Conservation (phyloP, 2,797 vertebrate genomes). For the Pterois miles region DNA sequence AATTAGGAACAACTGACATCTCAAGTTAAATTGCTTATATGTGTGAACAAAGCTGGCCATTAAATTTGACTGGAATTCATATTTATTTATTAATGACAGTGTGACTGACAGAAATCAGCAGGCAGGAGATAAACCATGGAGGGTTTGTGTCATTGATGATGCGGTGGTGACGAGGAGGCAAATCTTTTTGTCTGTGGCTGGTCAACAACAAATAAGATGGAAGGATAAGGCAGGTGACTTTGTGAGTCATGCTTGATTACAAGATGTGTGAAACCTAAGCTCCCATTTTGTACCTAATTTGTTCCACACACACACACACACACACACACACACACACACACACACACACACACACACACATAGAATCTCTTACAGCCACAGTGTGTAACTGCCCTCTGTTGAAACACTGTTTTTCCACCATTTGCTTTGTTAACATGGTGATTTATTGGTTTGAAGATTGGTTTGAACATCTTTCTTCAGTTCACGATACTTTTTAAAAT, state of each 20-base stretch:
- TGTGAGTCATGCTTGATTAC: slow-evolving; percentile 18
- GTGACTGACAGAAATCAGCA: neutral
- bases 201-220: slow-evolving; percentile 18
- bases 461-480: slow-evolving; percentile 30
- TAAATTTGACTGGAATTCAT: neutral
- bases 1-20: neutral
- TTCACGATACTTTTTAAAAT: slow-evolving; percentile 26
- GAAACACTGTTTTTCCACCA: slow-evolving; percentile 8
- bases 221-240: slow-evolving; percentile 28
- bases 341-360: neutral
- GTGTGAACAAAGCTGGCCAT: neutral
- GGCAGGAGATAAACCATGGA: slow-evolving; percentile 2
- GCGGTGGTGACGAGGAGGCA: neutral
- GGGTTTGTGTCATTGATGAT: neutral
- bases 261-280: slow-evolving; percentile 15
- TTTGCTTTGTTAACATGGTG: slow-evolving; percentile 47
- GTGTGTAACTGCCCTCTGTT: slow-evolving; percentile 26
- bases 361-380: slow-evolving; percentile 8
- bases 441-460: slow-evolving; percentile 41
- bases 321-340: neutral
- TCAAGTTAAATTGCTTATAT: neutral
- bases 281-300: slow-evolving; percentile 32
- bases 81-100: neutral
- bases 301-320: slow-evolving; percentile 14
- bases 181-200: slow-evolving; percentile 10